Conservation (phyloP, 2,888 invertebrate genomes). For the Fabriciana adippe region DNA sequence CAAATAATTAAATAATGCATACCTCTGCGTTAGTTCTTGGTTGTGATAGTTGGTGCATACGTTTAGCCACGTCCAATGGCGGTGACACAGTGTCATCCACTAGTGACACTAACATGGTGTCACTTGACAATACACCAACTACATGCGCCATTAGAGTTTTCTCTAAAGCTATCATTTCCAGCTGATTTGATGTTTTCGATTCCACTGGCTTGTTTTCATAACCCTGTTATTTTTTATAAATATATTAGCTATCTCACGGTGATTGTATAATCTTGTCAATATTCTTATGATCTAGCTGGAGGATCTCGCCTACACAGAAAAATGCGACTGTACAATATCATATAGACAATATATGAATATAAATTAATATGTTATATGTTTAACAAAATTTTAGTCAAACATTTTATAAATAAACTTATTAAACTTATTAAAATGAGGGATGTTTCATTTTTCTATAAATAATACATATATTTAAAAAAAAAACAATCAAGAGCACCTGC, state of each 20-base stretch:
- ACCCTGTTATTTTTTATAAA: slow-evolving; percentile 52
- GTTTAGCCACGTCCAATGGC: slow-evolving; percentile 81
- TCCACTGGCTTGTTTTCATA: slow-evolving; percentile 81
- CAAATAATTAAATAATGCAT: neutral
- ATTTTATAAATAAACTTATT: too few relatives aligned
- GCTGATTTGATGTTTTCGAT: slow-evolving; percentile 80
- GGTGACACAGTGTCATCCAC: slow-evolving; percentile 80
- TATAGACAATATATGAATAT: too few relatives aligned
- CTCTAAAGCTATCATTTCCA: slow-evolving; percentile 87
- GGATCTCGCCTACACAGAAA: too few relatives aligned
- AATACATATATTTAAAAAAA: too few relatives aligned
- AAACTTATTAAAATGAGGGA: too few relatives aligned
- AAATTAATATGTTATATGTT: too few relatives aligned
- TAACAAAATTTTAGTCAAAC: too few relatives aligned
- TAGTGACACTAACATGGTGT: slow-evolving; percentile 84
- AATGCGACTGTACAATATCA: too few relatives aligned
- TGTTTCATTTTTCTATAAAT: too few relatives aligned
- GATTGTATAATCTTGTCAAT: neutral
- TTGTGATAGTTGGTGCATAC: slow-evolving; percentile 71
- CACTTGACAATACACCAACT: slow-evolving; percentile 75
- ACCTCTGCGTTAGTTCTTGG: slow-evolving; percentile 57
- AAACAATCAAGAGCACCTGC: too few relatives aligned
- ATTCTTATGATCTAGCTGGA: too few relatives aligned
- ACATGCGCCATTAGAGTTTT: slow-evolving; percentile 83
- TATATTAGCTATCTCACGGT: slow-evolving; percentile 13